A percentile compares a stretch with the other conserved stretches of the same genome.
Evolutionary conservation across 2,797 vertebrate species (phyloP).

Genomic region (Smutsia gigantea): DNA sequence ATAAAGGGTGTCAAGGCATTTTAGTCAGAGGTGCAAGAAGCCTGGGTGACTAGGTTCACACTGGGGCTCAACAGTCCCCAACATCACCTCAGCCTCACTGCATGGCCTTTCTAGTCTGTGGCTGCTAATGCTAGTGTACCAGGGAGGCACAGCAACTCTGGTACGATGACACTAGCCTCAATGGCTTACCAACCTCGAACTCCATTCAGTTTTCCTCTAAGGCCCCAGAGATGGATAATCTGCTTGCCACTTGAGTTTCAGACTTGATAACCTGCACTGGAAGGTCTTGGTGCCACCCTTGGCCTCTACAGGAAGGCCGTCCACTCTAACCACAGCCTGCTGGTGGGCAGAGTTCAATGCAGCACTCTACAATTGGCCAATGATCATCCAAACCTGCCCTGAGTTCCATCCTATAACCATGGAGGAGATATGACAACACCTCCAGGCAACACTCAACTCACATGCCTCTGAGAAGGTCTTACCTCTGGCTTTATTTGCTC

Average conservation of each 20-base stretch:
- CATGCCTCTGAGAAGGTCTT: not conserved
- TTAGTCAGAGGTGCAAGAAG: not conserved
- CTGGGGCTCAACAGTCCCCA: not conserved
- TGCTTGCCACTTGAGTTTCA: not conserved
- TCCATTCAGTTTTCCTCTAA: not conserved
- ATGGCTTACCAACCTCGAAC: not conserved
- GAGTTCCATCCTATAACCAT: not conserved
- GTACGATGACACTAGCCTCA: not conserved
- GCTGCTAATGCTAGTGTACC: too few species aligned
- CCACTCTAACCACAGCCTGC: not conserved
- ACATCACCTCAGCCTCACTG: not conserved
- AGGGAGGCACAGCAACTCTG: not conserved
- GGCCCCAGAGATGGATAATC: not conserved
- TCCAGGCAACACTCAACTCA: not conserved
- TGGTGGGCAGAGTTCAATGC: rapidly evolving
- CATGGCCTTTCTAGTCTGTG: not conserved
- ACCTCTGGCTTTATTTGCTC: not conserved
- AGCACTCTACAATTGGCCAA: not conserved
- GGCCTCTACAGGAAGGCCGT: not conserved
- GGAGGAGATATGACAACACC: not conserved
- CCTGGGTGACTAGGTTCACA: not conserved
- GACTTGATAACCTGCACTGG: not conserved
- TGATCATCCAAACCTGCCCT: too few species aligned
- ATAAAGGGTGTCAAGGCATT: not conserved
- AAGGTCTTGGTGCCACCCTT: not conserved